phyloP scores from a whole-genome alignment of 2,888 invertebrate species.

The Lacanobia wlatinum region DNA sequence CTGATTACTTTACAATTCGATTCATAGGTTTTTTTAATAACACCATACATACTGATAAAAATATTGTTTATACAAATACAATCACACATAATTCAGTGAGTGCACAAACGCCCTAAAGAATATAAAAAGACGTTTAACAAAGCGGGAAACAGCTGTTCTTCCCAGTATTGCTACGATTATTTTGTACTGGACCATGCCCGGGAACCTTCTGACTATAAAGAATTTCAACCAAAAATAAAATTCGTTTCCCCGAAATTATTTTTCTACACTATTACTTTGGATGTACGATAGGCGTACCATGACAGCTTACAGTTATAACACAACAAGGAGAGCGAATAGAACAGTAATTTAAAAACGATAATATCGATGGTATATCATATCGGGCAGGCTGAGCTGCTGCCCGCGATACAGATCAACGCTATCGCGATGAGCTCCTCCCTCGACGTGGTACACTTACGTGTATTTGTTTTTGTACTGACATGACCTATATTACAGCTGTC shows the following conservation, averaged over 20 bases:
- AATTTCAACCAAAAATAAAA: neutral
- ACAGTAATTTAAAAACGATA: slow-evolving; percentile 57
- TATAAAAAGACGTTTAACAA: neutral
- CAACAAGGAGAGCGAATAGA: slow-evolving; percentile 25
- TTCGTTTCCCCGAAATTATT: neutral
- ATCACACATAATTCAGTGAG: neutral
- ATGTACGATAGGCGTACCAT: neutral
- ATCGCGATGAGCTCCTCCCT: slow-evolving; percentile 76
- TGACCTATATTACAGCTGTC: slow-evolving; percentile 9
- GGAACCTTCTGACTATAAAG: too few species aligned
- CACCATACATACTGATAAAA: neutral
- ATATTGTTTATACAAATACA: neutral
- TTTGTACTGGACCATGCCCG: neutral
- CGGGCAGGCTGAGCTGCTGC: slow-evolving; percentile 40
- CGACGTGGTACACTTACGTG: slow-evolving; percentile 23
- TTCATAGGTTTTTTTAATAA: neutral
- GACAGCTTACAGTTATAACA: neutral
- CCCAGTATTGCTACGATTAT: neutral
- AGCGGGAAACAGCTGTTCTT: neutral
- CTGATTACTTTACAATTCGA: neutral
- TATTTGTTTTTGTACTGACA: slow-evolving; percentile 26
- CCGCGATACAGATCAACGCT: slow-evolving; percentile 73
- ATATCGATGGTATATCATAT: slow-evolving; percentile 37
- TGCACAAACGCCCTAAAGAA: neutral
- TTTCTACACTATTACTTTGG: neutral